Evolutionary conservation across 2,797 vertebrate genomes (phyloP).

Genomic region (Phyllotis vaccarum): DNA sequence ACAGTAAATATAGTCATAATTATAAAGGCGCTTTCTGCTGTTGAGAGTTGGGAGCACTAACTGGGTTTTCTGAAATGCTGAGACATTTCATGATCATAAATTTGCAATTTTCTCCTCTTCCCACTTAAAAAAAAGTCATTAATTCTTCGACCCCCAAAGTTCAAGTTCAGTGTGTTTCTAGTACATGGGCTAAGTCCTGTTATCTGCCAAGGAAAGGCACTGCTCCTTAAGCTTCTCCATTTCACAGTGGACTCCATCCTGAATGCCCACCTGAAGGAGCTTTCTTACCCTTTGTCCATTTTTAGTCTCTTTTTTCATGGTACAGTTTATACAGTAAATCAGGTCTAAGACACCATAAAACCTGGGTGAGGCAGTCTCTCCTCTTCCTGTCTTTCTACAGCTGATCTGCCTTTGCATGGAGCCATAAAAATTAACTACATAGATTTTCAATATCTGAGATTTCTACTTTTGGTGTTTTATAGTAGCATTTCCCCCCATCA

Average conservation of each 20-base stretch:
- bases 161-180: neutral
- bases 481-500: constrained; percentile 61
- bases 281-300: neutral
- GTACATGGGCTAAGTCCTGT: neutral
- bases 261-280: neutral
- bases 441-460: constrained; percentile 60
- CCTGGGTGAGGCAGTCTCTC: neutral
- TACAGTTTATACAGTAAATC: constrained; percentile 41
- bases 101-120: constrained; percentile 70
- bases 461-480: constrained; percentile 56
- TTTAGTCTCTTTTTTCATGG: constrained; percentile 37
- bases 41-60: constrained; percentile 41
- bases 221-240: neutral
- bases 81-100: constrained; percentile 75
- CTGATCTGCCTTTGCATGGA: constrained; percentile 41
- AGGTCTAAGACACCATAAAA: constrained; percentile 53
- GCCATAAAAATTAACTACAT: constrained; percentile 71
- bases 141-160: constrained; percentile 27
- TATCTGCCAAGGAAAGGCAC: neutral
- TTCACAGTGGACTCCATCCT: neutral
- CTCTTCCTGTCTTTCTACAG: neutral
- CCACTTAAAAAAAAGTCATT: constrained; percentile 24
- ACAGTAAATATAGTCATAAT: constrained; percentile 80
- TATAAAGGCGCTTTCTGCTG: constrained; percentile 75
- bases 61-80: constrained; percentile 66